Conservation (phyloP, 2,797 vertebrate species). For the Dryobates pubescens region DNA sequence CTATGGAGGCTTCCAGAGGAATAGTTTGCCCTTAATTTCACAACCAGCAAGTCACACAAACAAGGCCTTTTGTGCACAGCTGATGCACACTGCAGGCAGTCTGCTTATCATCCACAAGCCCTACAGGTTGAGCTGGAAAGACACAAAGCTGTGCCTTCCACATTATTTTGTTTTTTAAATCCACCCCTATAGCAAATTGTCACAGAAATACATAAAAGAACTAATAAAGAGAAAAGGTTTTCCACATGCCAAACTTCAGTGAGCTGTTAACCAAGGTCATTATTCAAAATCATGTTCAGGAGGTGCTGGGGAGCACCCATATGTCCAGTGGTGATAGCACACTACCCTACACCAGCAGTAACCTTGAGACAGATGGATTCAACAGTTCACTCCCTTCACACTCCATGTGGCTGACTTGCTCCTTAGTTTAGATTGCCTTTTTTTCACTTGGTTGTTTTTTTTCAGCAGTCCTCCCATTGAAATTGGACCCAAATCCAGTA, state of each 20-base stretch:
- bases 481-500: not conserved
- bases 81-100: not conserved
- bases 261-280: not conserved
- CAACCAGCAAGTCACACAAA: not conserved
- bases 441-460: not conserved
- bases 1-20: conserved; percentile 1
- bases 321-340: not conserved
- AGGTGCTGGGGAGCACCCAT: not conserved
- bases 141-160: not conserved
- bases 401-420: rapidly evolving
- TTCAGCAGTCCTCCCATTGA: not conserved
- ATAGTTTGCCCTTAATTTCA: not conserved
- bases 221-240: not conserved
- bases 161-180: not conserved
- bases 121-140: not conserved
- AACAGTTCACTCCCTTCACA: not conserved
- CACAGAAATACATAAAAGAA: not conserved
- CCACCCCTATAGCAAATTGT: not conserved
- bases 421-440: not conserved
- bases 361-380: not conserved
- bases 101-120: not conserved
- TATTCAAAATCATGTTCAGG: not conserved
- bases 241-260: not conserved
- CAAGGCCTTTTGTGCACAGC: not conserved
- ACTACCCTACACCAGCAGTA: not conserved